These are phyloP conservation scores for Priocnemis perturbator DNA, from an alignment of 2,888 invertebrate genomes.

Conservation along the genomic window DNA sequence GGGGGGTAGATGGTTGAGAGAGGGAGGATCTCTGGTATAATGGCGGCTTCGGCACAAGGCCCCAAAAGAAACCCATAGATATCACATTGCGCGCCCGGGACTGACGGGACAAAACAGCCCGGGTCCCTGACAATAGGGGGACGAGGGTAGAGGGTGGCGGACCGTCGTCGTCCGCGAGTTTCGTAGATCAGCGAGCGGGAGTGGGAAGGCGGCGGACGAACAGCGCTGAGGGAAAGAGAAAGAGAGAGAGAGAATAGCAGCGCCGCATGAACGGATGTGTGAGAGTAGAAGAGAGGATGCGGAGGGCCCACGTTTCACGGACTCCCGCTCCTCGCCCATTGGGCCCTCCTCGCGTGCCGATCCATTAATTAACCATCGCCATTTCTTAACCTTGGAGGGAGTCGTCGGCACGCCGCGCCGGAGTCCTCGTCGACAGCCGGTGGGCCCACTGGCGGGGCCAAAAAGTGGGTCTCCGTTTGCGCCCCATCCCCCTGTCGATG, in stretches of 20 bases:
- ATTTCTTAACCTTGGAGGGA: constrained; percentile 37
- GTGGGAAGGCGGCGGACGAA: constrained; percentile 30
- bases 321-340: constrained; percentile 18
- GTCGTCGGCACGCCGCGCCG: background rate
- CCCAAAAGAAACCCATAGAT: constrained; percentile 72
- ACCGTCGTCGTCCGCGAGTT: constrained; percentile 53
- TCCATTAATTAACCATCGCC: constrained; percentile 66
- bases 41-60: constrained; percentile 66
- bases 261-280: constrained; percentile 18
- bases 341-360: constrained; percentile 68
- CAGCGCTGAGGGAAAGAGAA: constrained; percentile 35
- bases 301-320: constrained; percentile 11
- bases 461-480: constrained; percentile 4
- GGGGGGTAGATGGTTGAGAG: constrained; percentile 23
- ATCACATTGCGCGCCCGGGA: constrained; percentile 73
- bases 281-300: constrained; percentile 21
- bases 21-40: constrained; percentile 51
- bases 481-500: background rate
- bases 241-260: constrained; percentile 16
- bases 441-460: constrained; percentile 2
- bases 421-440: constrained; percentile 10
- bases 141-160: constrained; percentile 33
- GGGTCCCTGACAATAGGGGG: constrained; percentile 65
- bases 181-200: constrained; percentile 42
- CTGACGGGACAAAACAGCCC: constrained; percentile 74